These are phyloP conservation scores for Apus apus DNA, from an alignment of 2,113 vertebrate genomes.

Conservation along the genomic window DNA sequence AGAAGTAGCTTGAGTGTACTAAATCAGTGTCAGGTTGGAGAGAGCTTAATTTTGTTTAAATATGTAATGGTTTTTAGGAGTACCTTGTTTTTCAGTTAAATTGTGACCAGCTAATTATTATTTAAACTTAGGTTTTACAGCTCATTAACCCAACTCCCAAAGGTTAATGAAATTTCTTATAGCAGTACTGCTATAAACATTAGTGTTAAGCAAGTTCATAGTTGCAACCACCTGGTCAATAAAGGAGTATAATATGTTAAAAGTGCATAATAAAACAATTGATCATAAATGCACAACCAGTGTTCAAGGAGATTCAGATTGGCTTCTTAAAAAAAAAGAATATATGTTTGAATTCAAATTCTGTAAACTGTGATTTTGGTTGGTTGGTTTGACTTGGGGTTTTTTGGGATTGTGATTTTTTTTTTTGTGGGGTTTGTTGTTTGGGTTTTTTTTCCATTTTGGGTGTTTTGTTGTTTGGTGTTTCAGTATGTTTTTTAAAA, in stretches of 20 bases:
- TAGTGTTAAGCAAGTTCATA: background rate
- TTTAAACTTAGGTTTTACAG: background rate
- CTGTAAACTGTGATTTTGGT: background rate
- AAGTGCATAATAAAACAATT: background rate
- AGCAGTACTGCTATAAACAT: background rate
- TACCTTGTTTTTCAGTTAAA: background rate
- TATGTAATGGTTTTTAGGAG: background rate
- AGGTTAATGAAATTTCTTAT: background rate
- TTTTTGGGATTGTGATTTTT: background rate
- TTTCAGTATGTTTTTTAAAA: background rate
- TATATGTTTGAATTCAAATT: background rate
- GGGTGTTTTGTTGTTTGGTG: background rate
- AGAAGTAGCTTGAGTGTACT: background rate
- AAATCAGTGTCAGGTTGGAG: background rate
- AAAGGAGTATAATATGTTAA: background rate
- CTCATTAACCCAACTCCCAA: background rate
- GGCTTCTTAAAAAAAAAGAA: background rate
- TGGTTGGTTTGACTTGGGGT: fast-evolving
- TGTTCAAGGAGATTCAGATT: background rate
- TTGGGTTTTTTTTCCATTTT: background rate
- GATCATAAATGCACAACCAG: background rate
- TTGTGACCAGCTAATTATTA: background rate
- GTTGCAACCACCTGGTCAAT: background rate
- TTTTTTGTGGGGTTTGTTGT: background rate
- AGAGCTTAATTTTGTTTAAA: background rate